phyloP scores from a whole-genome alignment of 2,113 vertebrate species.

The Triplophysa siluroides region DNA sequence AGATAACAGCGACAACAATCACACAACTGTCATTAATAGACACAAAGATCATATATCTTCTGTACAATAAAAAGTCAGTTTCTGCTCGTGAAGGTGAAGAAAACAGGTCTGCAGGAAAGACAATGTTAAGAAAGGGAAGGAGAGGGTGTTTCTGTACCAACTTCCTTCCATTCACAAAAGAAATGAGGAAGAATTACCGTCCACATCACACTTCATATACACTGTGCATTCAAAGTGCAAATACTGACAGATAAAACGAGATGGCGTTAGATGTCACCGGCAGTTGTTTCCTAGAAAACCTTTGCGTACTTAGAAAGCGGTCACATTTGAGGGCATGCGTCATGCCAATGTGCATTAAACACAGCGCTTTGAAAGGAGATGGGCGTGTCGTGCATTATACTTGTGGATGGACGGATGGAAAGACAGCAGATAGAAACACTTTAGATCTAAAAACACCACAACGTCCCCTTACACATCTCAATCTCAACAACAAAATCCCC shows the following conservation, averaged over 20 bases:
- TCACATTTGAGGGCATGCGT: no score
- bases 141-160: constrained; percentile 22
- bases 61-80: neutral
- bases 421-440: neutral
- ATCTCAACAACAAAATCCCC: neutral
- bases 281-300: no score
- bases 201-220: neutral
- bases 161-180: constrained; percentile 29
- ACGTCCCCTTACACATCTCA: neutral
- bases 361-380: no score
- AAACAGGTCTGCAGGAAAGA: neutral
- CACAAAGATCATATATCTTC: neutral
- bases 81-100: neutral
- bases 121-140: constrained; percentile 5
- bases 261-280: no score
- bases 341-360: no score
- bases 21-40: neutral
- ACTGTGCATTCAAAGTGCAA: no score
- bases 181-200: neutral
- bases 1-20: neutral
- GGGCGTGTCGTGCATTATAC: no score
- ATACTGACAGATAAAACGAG: no score
- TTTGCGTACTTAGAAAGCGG: no score
- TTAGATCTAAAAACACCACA: constrained; percentile 1
- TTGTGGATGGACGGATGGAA: neutral